Base-by-base conservation (phyloP, 1,140 invertebrate genomes). In the Tenebrio molitor region DNA sequence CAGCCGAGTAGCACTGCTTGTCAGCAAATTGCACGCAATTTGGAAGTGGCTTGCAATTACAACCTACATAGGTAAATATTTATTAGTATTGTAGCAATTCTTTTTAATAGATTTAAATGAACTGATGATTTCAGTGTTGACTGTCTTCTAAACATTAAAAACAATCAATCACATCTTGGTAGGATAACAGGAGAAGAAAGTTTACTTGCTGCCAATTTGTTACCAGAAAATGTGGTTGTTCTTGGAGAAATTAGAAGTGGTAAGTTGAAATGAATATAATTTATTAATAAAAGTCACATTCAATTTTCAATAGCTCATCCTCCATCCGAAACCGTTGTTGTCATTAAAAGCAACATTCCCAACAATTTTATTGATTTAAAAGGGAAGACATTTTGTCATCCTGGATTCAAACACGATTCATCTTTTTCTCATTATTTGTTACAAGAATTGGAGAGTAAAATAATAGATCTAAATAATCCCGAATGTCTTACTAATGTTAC, bases 361-460 rank as follows among this genome's bases (percentile, higher is more conserved):
- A 81, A 76, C 58, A 85, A 83, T 0, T 74, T 88, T 0, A 80
- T 79, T 6, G 81, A 81, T 14, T 80, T 90, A 0, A 82, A 81
- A 65, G 84, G 84, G 1, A 83, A 81, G 1, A 85, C 83, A n/a
- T 87, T 88, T 73, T 91, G 90, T 72, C 90, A 91, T 80, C 89
- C 89, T 2, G 90, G 90, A 0, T 86, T 89, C 15, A 80, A 83
- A 10, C 81, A 85, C 1, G 82, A 85, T 1, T 83, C 86, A 58
- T 81, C 83, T 7, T 88, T 89, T 85, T 88, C 86, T 6, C 86
- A 88, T 69, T 81, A 84, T 2, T 83, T 90, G 14, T 78, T 90
- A 8, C 89, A 88, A 76, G 83, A 86, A 58, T 87, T 90, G 21
- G 89, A 90, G 76, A 81, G 83, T 67, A 78, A 81, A 71, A 83